A percentile compares a stretch with the other conserved stretches of the same genome.
Evolutionary conservation across 2,888 invertebrate species (phyloP).

Genomic region (Smittia sp.): DNA sequence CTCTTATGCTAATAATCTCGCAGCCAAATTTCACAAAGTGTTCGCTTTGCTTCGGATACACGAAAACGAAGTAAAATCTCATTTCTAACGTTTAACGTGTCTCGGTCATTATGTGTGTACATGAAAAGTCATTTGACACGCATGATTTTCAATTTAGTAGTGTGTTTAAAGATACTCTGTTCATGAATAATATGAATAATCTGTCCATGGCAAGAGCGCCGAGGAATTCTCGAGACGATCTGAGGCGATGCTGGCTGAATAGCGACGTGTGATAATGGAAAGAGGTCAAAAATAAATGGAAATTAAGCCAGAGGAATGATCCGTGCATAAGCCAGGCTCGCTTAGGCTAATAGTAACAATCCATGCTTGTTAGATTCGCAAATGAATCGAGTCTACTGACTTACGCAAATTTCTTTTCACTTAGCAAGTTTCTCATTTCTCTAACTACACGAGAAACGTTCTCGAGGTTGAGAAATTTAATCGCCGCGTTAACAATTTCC

Average conservation of each 20-base stretch:
- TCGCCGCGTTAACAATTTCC: neutral
- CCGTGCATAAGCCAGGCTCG: neutral
- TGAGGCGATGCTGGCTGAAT: neutral
- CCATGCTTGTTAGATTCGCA: neutral
- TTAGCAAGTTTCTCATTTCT: neutral
- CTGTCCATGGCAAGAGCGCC: neutral
- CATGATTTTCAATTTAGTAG: constrained; percentile 40
- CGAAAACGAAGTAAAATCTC: constrained; percentile 14
- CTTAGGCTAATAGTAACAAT: neutral
- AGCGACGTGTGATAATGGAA: neutral
- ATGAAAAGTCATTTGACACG: constrained; percentile 41
- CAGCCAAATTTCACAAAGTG: constrained; percentile 29
- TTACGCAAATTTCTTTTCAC: neutral
- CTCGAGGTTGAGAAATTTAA: no score
- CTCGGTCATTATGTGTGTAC: constrained; percentile 34
- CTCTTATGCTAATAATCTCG: constrained; percentile 23
- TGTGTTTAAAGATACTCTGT: constrained; percentile 22
- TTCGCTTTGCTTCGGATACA: neutral
- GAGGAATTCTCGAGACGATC: neutral
- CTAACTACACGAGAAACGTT: no score
- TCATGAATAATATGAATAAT: constrained; percentile 10
- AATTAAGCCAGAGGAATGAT: neutral
- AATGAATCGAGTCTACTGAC: neutral
- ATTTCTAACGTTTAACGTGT: constrained; percentile 28
- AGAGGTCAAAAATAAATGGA: neutral